Conservation (phyloP, 2,888 invertebrate species). For the Cremastinae sp. region DNA sequence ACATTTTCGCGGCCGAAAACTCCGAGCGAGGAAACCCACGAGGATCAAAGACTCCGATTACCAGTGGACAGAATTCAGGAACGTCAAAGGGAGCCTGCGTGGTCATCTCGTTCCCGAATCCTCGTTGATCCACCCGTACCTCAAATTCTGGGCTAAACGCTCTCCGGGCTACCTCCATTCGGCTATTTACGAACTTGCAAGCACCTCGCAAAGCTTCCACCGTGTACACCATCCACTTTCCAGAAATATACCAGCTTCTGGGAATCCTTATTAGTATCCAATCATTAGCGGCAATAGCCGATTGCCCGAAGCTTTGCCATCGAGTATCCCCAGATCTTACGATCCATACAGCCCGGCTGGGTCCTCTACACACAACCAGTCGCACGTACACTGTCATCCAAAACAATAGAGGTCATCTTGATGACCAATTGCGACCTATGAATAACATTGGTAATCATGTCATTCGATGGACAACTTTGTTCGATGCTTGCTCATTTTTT, state of each 20-base stretch:
- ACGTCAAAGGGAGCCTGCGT: conserved; percentile 26
- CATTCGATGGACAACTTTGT: too few species aligned
- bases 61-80: conserved; percentile 34
- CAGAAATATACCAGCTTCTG: conserved; percentile 26
- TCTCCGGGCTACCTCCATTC: conserved; percentile 23
- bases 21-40: background rate
- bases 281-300: conserved; percentile 40
- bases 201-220: conserved; percentile 10
- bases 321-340: conserved; percentile 12
- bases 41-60: conserved; percentile 46
- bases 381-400: too few species aligned
- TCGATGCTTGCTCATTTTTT: too few species aligned
- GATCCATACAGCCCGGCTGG: background rate
- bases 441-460: too few species aligned
- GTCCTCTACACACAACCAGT: background rate
- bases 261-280: conserved; percentile 60
- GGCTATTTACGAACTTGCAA: conserved; percentile 14
- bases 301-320: conserved; percentile 40
- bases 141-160: conserved; percentile 46
- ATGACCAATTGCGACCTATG: too few species aligned
- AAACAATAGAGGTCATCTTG: too few species aligned
- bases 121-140: conserved; percentile 28
- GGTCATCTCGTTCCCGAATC: conserved; percentile 16
- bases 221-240: conserved; percentile 2
- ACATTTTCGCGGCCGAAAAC: too few species aligned